Evolutionary conservation across 2,888 invertebrate genomes (phyloP).

Genomic region (Meliscaeva auricollis): DNA sequence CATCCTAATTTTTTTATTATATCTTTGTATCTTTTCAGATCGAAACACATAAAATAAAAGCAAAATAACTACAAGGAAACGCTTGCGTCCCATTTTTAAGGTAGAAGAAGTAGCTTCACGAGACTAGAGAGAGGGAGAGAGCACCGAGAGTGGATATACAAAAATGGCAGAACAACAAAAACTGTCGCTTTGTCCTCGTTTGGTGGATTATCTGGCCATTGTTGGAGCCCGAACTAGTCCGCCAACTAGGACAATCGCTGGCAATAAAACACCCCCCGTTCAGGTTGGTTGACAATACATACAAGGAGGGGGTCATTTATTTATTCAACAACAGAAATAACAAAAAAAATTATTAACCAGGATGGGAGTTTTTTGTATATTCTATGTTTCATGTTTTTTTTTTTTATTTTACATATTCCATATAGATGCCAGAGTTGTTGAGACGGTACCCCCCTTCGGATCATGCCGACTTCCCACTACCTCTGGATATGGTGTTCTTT

Average conservation of each 20-base stretch:
- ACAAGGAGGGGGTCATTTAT: background rate
- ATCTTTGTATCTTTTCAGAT: slow-evolving; percentile 55
- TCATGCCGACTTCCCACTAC: slow-evolving; percentile 98
- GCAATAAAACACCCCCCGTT: slow-evolving; percentile 88
- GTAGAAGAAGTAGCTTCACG: slow-evolving; percentile 22
- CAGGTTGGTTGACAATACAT: slow-evolving; percentile 86
- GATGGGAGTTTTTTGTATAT: background rate
- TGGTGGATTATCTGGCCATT: slow-evolving; percentile 98
- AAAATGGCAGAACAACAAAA: slow-evolving; percentile 88
- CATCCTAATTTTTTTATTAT: slow-evolving; percentile 34
- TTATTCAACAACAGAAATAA: background rate
- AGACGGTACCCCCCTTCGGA: slow-evolving; percentile 98
- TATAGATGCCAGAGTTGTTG: slow-evolving; percentile 95
- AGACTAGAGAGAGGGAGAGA: slow-evolving; percentile 4
- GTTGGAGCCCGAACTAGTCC: slow-evolving; percentile 94
- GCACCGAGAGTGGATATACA: background rate
- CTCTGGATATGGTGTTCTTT: slow-evolving; percentile 99
- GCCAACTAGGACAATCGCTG: slow-evolving; percentile 86
- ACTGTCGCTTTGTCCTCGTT: slow-evolving; percentile 92
- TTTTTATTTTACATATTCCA: slow-evolving; percentile 1
- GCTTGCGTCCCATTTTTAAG: slow-evolving; percentile 60
- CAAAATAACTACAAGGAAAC: slow-evolving; percentile 60
- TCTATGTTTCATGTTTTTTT: slow-evolving; percentile 70
- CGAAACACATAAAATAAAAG: slow-evolving; percentile 23
- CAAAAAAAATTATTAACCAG: background rate